These are phyloP conservation scores for Apodemia hepburni DNA, from an alignment of 2,888 invertebrate species.

Conservation along the genomic window DNA sequence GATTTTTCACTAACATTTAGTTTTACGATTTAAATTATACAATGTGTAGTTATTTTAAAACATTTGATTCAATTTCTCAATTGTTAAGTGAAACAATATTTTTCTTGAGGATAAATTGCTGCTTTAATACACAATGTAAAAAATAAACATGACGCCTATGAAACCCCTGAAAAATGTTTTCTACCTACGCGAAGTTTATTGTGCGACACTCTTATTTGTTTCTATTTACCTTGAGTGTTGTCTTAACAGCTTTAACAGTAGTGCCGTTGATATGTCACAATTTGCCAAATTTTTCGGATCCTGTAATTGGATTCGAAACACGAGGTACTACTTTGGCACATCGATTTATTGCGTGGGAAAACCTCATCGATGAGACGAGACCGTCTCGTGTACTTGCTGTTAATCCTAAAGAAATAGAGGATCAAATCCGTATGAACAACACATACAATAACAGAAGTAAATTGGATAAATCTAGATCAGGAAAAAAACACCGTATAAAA, in stretches of 20 bases:
- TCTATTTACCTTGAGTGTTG: conserved; percentile 57
- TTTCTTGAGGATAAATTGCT: not conserved
- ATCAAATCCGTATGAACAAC: conserved; percentile 70
- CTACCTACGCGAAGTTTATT: conserved; percentile 71
- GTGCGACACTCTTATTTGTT: conserved; percentile 69
- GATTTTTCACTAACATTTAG: not conserved
- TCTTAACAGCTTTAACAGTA: conserved; percentile 62
- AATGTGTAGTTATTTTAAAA: not conserved
- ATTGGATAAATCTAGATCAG: conserved; percentile 52
- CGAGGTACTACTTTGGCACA: conserved; percentile 92
- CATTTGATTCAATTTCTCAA: not conserved
- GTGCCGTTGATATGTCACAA: conserved; percentile 62
- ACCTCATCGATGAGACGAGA: conserved; percentile 87
- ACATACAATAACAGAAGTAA: conserved; percentile 55
- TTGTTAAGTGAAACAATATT: not conserved
- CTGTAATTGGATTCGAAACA: conserved; percentile 95
- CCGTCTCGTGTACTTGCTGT: conserved; percentile 84
- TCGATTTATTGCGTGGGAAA: conserved; percentile 91
- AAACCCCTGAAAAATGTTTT: conserved; percentile 60
- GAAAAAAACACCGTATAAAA: conserved; percentile 54
- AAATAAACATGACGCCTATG: conserved; percentile 57
- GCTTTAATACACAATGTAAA: conserved; percentile 47
- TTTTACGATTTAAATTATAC: not conserved
- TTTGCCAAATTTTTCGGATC: conserved; percentile 91
- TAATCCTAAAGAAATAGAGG: conserved; percentile 85